Conservation (phyloP, 2,797 vertebrate species). For the Syngnathus rostellatus region DNA sequence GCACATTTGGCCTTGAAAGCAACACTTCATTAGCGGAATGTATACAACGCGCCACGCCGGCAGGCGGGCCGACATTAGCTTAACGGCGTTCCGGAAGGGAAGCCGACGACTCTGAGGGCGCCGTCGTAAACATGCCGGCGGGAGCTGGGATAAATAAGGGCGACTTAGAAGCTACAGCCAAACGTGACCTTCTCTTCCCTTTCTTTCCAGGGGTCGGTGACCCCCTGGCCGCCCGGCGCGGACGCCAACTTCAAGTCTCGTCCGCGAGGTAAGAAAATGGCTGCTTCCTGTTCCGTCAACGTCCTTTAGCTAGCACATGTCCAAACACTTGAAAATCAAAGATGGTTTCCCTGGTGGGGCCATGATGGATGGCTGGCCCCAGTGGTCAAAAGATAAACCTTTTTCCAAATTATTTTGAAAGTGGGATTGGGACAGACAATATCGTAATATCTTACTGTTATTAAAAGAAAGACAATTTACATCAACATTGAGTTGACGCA, state of each 20-base stretch:
- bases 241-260: background rate
- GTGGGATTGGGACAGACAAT: too few species aligned
- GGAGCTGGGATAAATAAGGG: background rate
- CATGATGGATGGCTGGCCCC: too few species aligned
- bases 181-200: background rate
- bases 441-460: too few species aligned
- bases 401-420: too few species aligned
- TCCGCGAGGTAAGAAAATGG: background rate
- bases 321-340: too few species aligned
- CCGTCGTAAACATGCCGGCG: background rate
- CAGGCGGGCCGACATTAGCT: conserved; percentile 1
- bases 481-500: too few species aligned
- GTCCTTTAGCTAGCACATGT: background rate
- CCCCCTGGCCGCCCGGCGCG: background rate
- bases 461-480: too few species aligned
- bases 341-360: too few species aligned
- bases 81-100: background rate
- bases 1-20: background rate
- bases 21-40: background rate
- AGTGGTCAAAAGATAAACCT: too few species aligned
- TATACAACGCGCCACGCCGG: background rate
- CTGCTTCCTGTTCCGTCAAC: background rate
- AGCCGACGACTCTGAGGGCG: background rate
- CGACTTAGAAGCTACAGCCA: background rate
- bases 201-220: background rate